phyloP scores from a whole-genome alignment of 2,888 invertebrate species.

The Dascillus cervinus region DNA sequence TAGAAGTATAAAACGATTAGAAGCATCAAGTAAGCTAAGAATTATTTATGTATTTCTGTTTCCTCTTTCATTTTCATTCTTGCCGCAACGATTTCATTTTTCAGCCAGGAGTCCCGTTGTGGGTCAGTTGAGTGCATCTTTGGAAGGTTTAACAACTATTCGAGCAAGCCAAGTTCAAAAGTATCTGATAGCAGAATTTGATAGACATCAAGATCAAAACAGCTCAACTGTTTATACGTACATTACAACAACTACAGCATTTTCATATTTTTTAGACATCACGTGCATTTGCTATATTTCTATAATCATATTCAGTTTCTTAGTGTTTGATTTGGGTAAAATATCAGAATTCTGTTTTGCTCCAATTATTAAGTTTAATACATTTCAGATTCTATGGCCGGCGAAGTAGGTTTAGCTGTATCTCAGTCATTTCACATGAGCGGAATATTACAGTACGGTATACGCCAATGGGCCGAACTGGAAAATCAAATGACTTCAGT shows the following conservation, averaged over 20 bases:
- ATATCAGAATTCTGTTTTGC: too few species aligned
- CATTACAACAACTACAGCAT: conserved; percentile 26
- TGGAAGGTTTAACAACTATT: conserved; percentile 36
- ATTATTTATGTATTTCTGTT: too few species aligned
- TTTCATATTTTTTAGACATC: conserved; percentile 32
- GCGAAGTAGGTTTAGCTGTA: conserved; percentile 71
- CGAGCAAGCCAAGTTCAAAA: conserved; percentile 32
- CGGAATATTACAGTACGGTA: conserved; percentile 56
- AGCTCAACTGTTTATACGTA: conserved; percentile 34
- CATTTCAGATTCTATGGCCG: conserved; percentile 54
- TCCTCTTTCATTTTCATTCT: too few species aligned
- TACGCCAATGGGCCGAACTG: conserved; percentile 79
- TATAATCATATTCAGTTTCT: conserved; percentile 13
- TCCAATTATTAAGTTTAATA: too few species aligned
- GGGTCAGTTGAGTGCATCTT: conserved; percentile 35
- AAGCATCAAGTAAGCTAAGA: conserved; percentile 45
- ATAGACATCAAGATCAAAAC: conserved; percentile 34
- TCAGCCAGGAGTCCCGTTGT: conserved; percentile 37
- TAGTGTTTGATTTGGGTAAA: conserved; percentile 11
- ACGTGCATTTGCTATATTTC: conserved; percentile 26
- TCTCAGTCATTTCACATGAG: conserved; percentile 74
- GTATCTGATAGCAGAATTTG: conserved; percentile 32
- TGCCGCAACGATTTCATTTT: too few species aligned
- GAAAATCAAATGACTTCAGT: conserved; percentile 81
- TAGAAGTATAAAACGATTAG: conserved; percentile 59